These are phyloP conservation scores for Ametastegia equiseti DNA, from an alignment of 2,888 invertebrate species.

Conservation along the genomic window DNA sequence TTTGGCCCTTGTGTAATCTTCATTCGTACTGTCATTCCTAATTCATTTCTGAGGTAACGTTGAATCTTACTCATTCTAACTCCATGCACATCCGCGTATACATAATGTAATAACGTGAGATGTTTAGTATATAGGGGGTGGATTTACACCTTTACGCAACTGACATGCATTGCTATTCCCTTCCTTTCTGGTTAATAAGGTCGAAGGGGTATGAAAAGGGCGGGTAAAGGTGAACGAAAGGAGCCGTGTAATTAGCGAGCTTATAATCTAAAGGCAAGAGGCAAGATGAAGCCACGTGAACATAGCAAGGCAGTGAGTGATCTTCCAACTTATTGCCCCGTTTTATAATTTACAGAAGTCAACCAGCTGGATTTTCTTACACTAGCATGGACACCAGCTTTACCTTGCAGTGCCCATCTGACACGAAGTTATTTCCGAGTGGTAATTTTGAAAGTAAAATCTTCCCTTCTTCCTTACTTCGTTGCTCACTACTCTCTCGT, in stretches of 20 bases:
- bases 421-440: constrained; percentile 27
- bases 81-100: not conserved
- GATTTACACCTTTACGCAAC: not conserved
- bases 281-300: not conserved
- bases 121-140: too few species aligned
- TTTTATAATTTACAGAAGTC: constrained; percentile 49
- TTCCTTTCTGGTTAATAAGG: not conserved
- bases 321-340: constrained; percentile 49
- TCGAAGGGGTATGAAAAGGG: constrained; percentile 2
- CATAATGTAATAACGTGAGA: not conserved
- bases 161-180: constrained; percentile 2
- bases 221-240: not conserved
- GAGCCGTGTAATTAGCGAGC: constrained; percentile 17
- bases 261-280: constrained; percentile 18
- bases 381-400: too few species aligned
- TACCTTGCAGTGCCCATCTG: not conserved
- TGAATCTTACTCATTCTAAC: not conserved
- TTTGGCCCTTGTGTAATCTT: not conserved
- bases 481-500: constrained; percentile 48
- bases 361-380: constrained; percentile 39
- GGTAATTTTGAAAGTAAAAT: constrained; percentile 22
- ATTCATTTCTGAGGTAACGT: constrained; percentile 3
- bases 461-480: constrained; percentile 51
- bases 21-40: not conserved
- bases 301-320: constrained; percentile 37